phyloP scores from a whole-genome alignment of 2,888 invertebrate genomes.

The Aleiodes alternator region DNA sequence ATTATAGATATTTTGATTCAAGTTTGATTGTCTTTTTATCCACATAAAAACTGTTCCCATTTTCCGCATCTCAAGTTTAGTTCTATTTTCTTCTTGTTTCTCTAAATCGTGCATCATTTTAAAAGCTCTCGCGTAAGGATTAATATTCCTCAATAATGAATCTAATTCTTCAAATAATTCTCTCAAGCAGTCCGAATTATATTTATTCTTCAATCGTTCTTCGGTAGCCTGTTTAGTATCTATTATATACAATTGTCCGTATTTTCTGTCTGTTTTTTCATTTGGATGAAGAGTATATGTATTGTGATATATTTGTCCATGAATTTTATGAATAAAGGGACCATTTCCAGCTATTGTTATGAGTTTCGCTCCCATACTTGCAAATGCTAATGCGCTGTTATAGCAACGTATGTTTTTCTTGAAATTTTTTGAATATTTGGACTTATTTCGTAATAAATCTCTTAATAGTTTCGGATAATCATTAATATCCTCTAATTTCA shows the following conservation, averaged over 20 bases:
- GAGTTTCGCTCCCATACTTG: constrained; percentile 41
- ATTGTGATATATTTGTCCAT: constrained; percentile 45
- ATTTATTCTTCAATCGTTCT: too few species aligned
- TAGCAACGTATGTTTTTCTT: too few species aligned
- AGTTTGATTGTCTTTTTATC: constrained; percentile 35
- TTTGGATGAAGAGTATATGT: constrained; percentile 38
- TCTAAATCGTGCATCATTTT: constrained; percentile 46
- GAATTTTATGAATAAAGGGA: constrained; percentile 34
- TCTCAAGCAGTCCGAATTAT: constrained; percentile 8
- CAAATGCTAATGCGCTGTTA: too few species aligned
- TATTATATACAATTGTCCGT: constrained; percentile 41
- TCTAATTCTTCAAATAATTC: constrained; percentile 37
- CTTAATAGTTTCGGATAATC: constrained; percentile 35
- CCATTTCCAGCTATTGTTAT: constrained; percentile 13
- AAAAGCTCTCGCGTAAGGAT: constrained; percentile 43
- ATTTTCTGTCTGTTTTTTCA: constrained; percentile 28
- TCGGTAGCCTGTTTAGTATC: too few species aligned
- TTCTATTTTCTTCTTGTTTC: constrained; percentile 29
- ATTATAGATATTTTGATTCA: constrained; percentile 48
- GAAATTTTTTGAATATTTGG: constrained; percentile 25
- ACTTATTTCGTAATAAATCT: constrained; percentile 30
- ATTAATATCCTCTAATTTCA: too few species aligned
- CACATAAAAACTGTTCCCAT: constrained; percentile 34
- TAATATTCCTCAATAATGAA: constrained; percentile 36
- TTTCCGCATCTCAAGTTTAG: constrained; percentile 15